Evolutionary conservation across 2,888 invertebrate species (phyloP), one percentile per base, ranked within the genome.

Genomic region (Metellina segmentata): DNA sequence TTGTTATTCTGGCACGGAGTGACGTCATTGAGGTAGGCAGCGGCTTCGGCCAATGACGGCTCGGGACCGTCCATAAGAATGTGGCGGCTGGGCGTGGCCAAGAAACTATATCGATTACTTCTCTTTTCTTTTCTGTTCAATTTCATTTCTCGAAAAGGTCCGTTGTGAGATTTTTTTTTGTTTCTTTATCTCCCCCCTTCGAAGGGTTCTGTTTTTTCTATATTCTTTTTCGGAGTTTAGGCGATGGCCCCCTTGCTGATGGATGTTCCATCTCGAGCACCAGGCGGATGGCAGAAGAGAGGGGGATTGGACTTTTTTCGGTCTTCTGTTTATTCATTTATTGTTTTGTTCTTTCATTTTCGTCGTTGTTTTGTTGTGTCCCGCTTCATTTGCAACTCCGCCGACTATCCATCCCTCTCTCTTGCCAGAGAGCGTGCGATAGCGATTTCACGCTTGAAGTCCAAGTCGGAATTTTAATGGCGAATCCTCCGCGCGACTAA

Each of bases 21-120:
- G 91, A 91, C 91, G 91, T 91, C 91, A 91, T 72, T 79, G 87
- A 91, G 91, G 87, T 91, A 87, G 91, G 91, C 91, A 91, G 79
- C 34, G 83, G 82, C 70, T 75, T 83, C 74, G 87, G 87, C 91
- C 91, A 91, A 91, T 91, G 82, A 78, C 87, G 71, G 79, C n/a
- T 34, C 51, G 7, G 52, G 53, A 61, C 82, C 51, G 61, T 86
- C 90, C 90, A 82, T 91, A 86, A 85, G 91, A 91, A 91, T 91
- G 91, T 91, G 87, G 91, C 69, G 82, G 82, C 81, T 20, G 87
- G 91, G 91, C 91, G 91, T 74, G 52, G 86, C 90, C 69, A 91
- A 91, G 91, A 81, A 87, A 91, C 86, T 87, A 82, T 91, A 91
- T 91, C 91, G 91, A 91, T 91, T 91, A 78, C 86, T 90, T 81